phyloP scores from a whole-genome alignment of 2,888 invertebrate genomes.

The Lasioglossum lativentre region DNA sequence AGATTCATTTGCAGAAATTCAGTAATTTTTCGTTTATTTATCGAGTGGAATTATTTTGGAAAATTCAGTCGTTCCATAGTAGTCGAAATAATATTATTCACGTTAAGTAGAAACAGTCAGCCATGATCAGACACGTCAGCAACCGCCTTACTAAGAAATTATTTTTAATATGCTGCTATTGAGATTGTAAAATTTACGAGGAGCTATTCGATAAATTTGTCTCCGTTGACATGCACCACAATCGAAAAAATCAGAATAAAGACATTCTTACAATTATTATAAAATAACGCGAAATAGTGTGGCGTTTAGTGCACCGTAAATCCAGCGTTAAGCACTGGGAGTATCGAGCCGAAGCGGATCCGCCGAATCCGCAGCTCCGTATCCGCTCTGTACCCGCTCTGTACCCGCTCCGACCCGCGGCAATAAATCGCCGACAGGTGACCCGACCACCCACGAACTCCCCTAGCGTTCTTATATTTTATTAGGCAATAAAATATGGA shows the following conservation, averaged over 20 bases:
- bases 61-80: neutral
- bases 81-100: too few relatives aligned
- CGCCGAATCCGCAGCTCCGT: neutral
- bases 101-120: neutral
- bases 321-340: neutral
- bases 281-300: neutral
- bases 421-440: constrained; percentile 46
- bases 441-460: neutral
- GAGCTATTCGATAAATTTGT: too few relatives aligned
- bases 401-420: neutral
- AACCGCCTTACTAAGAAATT: too few relatives aligned
- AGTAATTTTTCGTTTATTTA: neutral
- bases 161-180: too few relatives aligned
- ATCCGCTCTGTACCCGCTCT: neutral
- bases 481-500: constrained; percentile 52
- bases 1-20: neutral
- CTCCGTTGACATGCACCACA: too few relatives aligned
- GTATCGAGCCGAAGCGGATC: neutral
- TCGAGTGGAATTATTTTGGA: neutral
- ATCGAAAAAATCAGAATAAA: neutral
- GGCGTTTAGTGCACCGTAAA: neutral
- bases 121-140: neutral
- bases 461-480: constrained; percentile 40
- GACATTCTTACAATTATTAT: neutral
- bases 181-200: too few relatives aligned